Base-by-base conservation (phyloP, 1,140 invertebrate species). In the Penaeus vannamei region DNA sequence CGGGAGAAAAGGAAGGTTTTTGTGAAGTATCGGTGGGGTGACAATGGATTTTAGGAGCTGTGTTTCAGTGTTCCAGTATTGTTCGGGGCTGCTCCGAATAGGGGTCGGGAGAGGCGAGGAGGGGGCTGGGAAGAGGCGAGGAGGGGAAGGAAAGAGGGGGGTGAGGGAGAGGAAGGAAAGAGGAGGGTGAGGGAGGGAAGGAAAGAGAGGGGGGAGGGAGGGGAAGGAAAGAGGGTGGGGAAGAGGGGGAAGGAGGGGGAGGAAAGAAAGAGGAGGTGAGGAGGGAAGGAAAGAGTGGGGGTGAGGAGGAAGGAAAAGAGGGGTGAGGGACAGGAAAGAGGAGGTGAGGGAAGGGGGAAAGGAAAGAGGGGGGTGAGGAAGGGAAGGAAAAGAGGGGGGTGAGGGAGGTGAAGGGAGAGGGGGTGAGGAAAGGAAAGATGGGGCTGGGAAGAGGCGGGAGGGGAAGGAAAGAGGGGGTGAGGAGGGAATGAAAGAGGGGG, bases 21-120 rank as follows among this genome's bases (percentile, higher is more conserved):
- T 85, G 76, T 85, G 80, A 83, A 90, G 84, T 90, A 90, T 90
- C 77, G 84, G 84, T 69, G 77, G 89, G 79, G 84, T 86, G 84
- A 90, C 84, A 86, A 86, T 85, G 79, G 84, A 86, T 85, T 89
- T 89, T 84, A 89, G 82, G 87, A 85, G 85, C 79, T 36, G 26
- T 86, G 85, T 86, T 80, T 77, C 85, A 83, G 79, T 82, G 86
- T 87, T 82, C 79, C 80, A 86, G 85, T 77, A 86, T 86, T 86
- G 85, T 86, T 83, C 79, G 80, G 29, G 46, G 62, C 10, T 42
- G 26, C 46, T 53, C 46, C 46, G 46, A 53, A 53, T 53, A 53
- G 14, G 46, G 46, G 46, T 53, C 46, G 79, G 32, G 72, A 61
- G 86, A 20, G 42, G 12, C 23, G 26, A 64, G 22, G 46, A 59